phyloP scores from a whole-genome alignment of 2,113 vertebrate genomes.

The Scomber japonicus region DNA sequence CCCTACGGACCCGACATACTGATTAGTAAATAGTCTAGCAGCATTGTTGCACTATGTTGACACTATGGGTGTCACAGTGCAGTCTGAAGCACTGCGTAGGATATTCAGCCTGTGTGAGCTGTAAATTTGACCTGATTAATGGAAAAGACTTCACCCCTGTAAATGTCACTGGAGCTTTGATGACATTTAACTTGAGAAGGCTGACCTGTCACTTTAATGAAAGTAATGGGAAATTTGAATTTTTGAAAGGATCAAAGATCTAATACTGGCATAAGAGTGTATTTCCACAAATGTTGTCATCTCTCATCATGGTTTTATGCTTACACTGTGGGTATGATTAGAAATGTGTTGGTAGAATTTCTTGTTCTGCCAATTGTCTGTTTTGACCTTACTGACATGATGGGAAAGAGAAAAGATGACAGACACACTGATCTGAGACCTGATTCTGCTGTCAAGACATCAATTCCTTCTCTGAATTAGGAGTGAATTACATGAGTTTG shows the following conservation, averaged over 20 bases:
- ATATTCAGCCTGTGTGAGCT: not conserved
- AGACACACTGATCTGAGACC: not conserved
- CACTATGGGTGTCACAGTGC: too few relatives aligned
- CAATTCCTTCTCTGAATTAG: not conserved
- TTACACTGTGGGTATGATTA: not conserved
- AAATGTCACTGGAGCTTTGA: not conserved
- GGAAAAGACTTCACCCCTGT: not conserved
- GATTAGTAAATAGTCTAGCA: not conserved
- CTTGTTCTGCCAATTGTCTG: conserved; percentile 10
- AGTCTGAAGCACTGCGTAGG: not conserved
- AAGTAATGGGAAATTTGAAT: not conserved
- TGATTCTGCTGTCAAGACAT: not conserved
- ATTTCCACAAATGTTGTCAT: conserved; percentile 3
- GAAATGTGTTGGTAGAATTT: not conserved
- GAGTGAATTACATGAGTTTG: not conserved
- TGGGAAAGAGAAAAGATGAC: not conserved
- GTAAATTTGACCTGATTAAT: not conserved
- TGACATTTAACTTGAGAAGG: not conserved
- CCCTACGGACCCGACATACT: not conserved
- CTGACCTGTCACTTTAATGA: not conserved
- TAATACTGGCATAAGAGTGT: not conserved
- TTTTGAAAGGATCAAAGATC: not conserved
- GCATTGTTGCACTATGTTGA: not conserved
- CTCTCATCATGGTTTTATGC: not conserved
- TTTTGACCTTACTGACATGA: not conserved